These are phyloP conservation scores for Amphipoea oculea DNA, from an alignment of 2,888 invertebrate genomes.

Conservation along the genomic window DNA sequence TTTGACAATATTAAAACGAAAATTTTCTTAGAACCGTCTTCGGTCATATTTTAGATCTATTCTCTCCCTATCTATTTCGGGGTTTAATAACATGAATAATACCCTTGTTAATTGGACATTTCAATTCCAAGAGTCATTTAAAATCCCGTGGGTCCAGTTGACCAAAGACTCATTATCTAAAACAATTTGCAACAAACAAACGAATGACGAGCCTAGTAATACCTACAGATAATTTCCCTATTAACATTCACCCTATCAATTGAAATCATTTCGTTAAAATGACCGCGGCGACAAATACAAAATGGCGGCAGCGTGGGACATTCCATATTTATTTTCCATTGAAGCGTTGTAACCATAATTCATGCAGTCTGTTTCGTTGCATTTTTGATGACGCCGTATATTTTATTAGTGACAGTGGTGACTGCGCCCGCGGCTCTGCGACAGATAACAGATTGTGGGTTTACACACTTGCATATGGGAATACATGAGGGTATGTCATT, in stretches of 20 bases:
- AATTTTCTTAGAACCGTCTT: neutral
- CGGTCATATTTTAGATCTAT: conserved; percentile 8
- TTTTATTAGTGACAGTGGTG: conserved; percentile 74
- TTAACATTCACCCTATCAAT: conserved; percentile 25
- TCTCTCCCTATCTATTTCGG: neutral
- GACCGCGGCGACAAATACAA: conserved; percentile 40
- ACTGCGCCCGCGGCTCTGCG: conserved; percentile 66
- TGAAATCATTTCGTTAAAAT: conserved; percentile 46
- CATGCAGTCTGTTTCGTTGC: conserved; percentile 77
- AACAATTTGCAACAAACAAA: neutral
- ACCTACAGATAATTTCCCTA: neutral
- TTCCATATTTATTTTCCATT: conserved; percentile 73
- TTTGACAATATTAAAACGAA: conserved; percentile 9
- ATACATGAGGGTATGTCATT: conserved; percentile 29
- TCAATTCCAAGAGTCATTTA: neutral
- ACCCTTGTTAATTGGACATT: conserved; percentile 1
- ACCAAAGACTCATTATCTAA: neutral
- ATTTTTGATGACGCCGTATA: conserved; percentile 79
- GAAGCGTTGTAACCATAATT: conserved; percentile 70
- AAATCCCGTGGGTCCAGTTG: neutral
- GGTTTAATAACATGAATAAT: neutral
- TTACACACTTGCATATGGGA: conserved; percentile 33
- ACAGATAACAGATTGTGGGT: conserved; percentile 70
- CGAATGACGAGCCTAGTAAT: neutral
- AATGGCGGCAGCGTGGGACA: conserved; percentile 58